Conservation (phyloP, 2,797 vertebrate genomes). For the Acipenser oxyrinchus region DNA sequence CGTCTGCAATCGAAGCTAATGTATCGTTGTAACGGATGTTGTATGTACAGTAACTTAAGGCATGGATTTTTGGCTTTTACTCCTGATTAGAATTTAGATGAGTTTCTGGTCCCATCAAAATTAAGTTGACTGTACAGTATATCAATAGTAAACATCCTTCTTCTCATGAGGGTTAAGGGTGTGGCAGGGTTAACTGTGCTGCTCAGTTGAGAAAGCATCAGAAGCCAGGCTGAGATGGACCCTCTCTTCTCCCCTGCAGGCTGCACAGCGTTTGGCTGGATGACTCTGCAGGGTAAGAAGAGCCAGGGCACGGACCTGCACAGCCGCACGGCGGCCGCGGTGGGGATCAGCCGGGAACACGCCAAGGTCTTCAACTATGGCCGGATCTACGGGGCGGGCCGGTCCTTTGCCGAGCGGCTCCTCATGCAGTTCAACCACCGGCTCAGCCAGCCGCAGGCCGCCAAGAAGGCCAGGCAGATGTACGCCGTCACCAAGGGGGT, state of each 20-base stretch:
- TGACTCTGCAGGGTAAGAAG: conserved; percentile 96
- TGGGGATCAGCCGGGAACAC: conserved; percentile 92
- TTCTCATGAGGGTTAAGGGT: too few relatives aligned
- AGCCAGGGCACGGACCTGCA: conserved; percentile 88
- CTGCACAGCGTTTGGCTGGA: conserved; percentile 95
- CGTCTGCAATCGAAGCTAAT: not conserved
- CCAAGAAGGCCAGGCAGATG: conserved; percentile 82
- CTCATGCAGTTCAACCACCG: conserved; percentile 97
- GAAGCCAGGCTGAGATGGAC: too few relatives aligned
- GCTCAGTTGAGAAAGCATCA: too few relatives aligned
- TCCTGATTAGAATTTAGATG: too few relatives aligned
- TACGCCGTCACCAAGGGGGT: conserved; percentile 86
- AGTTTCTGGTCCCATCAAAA: too few relatives aligned
- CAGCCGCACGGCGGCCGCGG: conserved; percentile 80
- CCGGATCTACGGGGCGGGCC: conserved; percentile 92
- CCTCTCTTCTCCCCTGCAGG: conserved; percentile 46
- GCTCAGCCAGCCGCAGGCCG: conserved; percentile 66
- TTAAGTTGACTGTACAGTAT: too few relatives aligned
- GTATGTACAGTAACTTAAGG: too few relatives aligned
- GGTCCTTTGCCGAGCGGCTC: conserved; percentile 87
- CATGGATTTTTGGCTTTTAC: too few relatives aligned
- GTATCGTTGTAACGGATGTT: too few relatives aligned
- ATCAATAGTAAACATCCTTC: too few relatives aligned
- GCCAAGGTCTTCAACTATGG: conserved; percentile 97
- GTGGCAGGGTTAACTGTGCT: too few relatives aligned